Evolutionary conservation across 2,888 invertebrate species (phyloP), one percentile per base, ranked within the genome.

Genomic region (Cosmorhoe ocellata): DNA sequence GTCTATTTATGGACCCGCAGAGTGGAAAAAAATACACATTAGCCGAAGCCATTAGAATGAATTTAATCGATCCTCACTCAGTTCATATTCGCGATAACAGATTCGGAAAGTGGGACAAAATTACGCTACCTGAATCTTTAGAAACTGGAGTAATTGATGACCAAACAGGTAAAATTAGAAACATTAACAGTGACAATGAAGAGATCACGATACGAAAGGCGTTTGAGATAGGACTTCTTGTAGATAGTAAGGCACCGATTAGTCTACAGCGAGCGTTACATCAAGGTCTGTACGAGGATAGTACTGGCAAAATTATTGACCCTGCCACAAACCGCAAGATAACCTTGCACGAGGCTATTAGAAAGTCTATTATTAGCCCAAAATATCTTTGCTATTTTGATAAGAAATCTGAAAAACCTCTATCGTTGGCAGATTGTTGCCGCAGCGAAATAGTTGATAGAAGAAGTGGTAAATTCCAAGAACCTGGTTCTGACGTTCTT

Each of bases 191-290:
- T 61, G 92, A 93, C 39, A 92, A 93, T 52, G 91, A 92, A 63
- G 93, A 94, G 66, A 92, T 96, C 28, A 92, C 93, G 26, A 84
- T 97, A 12, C 92, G 92, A 43, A 94, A 96, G 79, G 96, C 96
- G 0, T 94, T 96, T 67, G 94, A 95, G 76, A 91, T 93, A 52
- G 96, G 96, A 12, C 91, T 97, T 49, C 90, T 97, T 37, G 92
- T 95, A 53, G 97, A 97, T 71, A 94, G 93, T 60, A 94, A 95
- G 78, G 95, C 95, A 7, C 94, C 96, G 0, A 93, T 97, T 13
- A 96, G 96, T 9, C 79, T 97, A 26, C 97, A 97, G 74, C 91
- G 96, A 69, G 96, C 96, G 0, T 92, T 97, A 43, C 96, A 96
- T 75, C 95, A 96, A 84, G 97, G 97, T 1, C 85, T 97, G 0